phyloP scores from a whole-genome alignment of 2,888 invertebrate species.

The Idaea biselata region DNA sequence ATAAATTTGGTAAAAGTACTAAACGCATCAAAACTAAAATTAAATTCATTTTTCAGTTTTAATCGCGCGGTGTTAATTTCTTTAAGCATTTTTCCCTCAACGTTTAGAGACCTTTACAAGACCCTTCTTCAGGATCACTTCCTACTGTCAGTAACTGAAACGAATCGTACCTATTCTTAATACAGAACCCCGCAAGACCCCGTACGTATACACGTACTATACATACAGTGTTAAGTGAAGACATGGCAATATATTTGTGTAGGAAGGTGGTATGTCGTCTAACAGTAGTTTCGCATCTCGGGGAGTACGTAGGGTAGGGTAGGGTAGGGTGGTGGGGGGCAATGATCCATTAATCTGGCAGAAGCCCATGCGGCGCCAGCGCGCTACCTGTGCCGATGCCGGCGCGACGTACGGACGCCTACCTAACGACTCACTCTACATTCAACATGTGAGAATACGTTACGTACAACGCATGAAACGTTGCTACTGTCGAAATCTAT shows the following conservation, averaged over 20 bases:
- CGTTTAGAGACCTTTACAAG: too few relatives aligned
- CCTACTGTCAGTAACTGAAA: too few relatives aligned
- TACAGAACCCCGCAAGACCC: too few relatives aligned
- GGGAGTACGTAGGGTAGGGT: conserved; percentile 40
- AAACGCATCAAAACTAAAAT: too few relatives aligned
- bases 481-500: neutral
- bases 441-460: conserved; percentile 59
- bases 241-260: conserved; percentile 58
- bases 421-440: conserved; percentile 62
- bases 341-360: conserved; percentile 92
- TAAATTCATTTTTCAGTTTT: too few relatives aligned
- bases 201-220: too few relatives aligned
- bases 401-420: conserved; percentile 78
- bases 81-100: too few relatives aligned
- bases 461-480: conserved; percentile 33
- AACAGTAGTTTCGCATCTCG: conserved; percentile 72
- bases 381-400: conserved; percentile 61
- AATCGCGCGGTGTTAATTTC: too few relatives aligned
- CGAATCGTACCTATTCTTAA: too few relatives aligned
- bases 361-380: conserved; percentile 89
- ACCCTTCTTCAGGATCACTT: too few relatives aligned
- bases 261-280: conserved; percentile 67
- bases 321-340: conserved; percentile 80
- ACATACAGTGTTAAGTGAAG: conserved; percentile 53
- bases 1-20: too few relatives aligned